A percentile compares a stretch with the other conserved stretches of the same genome.
Evolutionary conservation across 2,113 vertebrate species (phyloP).

Genomic region (Nyctereutes procyonoides): DNA sequence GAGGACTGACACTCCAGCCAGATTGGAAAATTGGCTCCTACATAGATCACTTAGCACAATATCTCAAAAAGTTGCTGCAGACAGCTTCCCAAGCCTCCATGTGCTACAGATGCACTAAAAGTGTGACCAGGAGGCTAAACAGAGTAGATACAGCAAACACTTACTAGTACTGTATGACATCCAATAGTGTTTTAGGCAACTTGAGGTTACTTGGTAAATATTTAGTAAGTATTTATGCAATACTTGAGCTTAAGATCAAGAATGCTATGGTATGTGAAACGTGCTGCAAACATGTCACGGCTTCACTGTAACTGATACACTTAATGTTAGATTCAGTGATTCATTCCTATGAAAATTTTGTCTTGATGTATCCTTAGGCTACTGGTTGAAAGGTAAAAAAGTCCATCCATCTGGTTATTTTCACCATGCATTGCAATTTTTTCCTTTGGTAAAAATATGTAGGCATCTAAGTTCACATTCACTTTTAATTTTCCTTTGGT

Average conservation of each 20-base stretch:
- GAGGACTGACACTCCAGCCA: not conserved
- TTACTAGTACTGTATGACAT: fast-evolving
- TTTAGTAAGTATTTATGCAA: not conserved
- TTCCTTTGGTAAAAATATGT: too few relatives aligned
- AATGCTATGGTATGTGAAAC: not conserved
- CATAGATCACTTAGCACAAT: not conserved
- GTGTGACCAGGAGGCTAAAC: not conserved
- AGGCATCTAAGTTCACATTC: too few relatives aligned
- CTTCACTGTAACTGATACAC: not conserved
- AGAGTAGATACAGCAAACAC: not conserved
- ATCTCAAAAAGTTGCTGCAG: not conserved
- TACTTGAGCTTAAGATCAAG: constrained; percentile 1
- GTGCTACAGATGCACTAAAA: not conserved
- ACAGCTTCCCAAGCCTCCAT: not conserved
- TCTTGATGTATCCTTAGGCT: not conserved
- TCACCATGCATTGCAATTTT: not conserved
- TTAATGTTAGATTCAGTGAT: not conserved
- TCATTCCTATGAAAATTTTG: not conserved
- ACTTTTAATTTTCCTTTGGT: too few relatives aligned
- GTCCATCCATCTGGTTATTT: not conserved
- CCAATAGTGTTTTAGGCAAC: not conserved
- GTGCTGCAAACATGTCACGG: not conserved
- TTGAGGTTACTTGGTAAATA: not conserved
- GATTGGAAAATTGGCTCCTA: not conserved
- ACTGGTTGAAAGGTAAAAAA: not conserved